Conservation (phyloP, 2,113 vertebrate genomes). For the Pachypanchax playfairii region DNA sequence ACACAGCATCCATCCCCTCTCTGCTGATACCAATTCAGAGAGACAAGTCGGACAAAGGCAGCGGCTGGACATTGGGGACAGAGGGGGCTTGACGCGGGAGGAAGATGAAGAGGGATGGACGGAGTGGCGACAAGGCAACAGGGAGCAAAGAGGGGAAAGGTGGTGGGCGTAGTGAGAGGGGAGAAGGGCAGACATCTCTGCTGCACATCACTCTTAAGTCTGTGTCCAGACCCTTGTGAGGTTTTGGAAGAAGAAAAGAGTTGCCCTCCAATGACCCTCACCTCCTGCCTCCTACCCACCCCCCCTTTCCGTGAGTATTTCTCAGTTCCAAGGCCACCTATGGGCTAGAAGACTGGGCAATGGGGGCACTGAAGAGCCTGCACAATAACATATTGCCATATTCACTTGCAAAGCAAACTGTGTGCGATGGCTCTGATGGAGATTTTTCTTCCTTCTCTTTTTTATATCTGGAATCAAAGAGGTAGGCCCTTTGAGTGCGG, state of each 20-base stretch:
- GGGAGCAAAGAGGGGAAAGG: slow-evolving; percentile 60
- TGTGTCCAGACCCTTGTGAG: slow-evolving; percentile 82
- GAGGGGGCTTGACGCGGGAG: slow-evolving; percentile 61
- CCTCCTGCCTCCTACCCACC: slow-evolving; percentile 66
- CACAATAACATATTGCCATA: slow-evolving; percentile 88
- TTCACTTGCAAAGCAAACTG: slow-evolving; percentile 87
- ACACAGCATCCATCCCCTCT: slow-evolving; percentile 83
- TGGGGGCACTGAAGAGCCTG: slow-evolving; percentile 71
- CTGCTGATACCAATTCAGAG: slow-evolving; percentile 83
- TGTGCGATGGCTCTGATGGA: slow-evolving; percentile 77
- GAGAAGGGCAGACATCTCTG: slow-evolving; percentile 72
- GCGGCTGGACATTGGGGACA: slow-evolving; percentile 58
- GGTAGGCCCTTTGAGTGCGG: slow-evolving; percentile 73
- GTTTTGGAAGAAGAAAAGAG: slow-evolving; percentile 82
- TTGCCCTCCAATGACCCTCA: slow-evolving; percentile 66
- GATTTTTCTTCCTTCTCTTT: slow-evolving; percentile 71
- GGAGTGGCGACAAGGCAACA: slow-evolving; percentile 53
- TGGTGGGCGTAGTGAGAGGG: slow-evolving; percentile 69
- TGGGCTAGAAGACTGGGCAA: slow-evolving; percentile 80
- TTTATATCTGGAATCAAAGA: slow-evolving; percentile 75
- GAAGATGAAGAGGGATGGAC: slow-evolving; percentile 76
- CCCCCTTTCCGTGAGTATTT: slow-evolving; percentile 58
- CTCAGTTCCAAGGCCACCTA: slow-evolving; percentile 87
- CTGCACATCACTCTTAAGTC: slow-evolving; percentile 84
- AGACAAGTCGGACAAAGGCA: slow-evolving; percentile 82